Percentiles rank a stretch among this genome's conserved stretches.
phyloP scores from a whole-genome alignment of 2,113 vertebrate species.

The Dasyprocta punctata region DNA sequence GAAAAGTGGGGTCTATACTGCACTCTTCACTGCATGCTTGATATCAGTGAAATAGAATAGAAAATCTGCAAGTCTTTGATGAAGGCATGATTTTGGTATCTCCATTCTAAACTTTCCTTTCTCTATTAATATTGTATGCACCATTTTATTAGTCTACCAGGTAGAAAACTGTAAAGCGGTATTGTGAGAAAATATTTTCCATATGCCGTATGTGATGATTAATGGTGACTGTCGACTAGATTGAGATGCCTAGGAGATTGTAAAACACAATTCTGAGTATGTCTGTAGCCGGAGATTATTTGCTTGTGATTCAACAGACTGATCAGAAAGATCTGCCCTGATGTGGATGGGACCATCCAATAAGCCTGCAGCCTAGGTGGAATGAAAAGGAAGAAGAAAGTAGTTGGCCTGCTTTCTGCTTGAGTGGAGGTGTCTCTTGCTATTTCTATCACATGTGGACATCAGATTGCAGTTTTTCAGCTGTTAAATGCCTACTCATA shows the following conservation, averaged over 20 bases:
- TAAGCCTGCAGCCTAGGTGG: too few species aligned
- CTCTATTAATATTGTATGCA: neutral
- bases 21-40: neutral
- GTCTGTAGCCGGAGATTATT: neutral
- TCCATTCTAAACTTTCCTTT: neutral
- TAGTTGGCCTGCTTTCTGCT: neutral
- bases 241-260: neutral
- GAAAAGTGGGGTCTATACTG: neutral
- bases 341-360: too few species aligned
- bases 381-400: neutral
- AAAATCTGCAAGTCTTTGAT: neutral
- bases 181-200: neutral
- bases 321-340: neutral
- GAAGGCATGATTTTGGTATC: rapidly evolving
- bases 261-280: neutral
- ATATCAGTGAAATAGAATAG: neutral
- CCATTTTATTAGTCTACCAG: neutral
- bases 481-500: too few species aligned
- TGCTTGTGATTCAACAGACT: neutral
- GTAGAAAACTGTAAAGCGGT: neutral
- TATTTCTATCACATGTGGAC: neutral
- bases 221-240: neutral
- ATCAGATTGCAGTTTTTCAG: neutral
- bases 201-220: neutral
- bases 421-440: neutral